phyloP scores from a whole-genome alignment of 2,888 invertebrate species.

The Ellobium chinense region DNA sequence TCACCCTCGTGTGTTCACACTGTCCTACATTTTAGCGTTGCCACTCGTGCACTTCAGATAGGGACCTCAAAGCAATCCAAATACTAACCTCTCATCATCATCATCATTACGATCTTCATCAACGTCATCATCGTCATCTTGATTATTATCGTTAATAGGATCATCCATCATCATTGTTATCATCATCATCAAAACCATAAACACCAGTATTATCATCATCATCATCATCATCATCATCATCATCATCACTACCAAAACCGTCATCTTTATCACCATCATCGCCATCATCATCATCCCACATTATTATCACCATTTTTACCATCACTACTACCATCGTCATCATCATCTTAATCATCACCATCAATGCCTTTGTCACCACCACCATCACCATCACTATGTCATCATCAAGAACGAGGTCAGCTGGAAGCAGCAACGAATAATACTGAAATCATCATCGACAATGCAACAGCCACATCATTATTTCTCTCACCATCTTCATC shows the following conservation, averaged over 20 bases:
- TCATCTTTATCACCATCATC: background rate
- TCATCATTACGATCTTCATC: background rate
- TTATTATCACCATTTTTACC: conserved; percentile 4
- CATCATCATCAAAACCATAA: background rate
- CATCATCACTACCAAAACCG: conserved; percentile 1
- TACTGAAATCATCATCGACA: background rate
- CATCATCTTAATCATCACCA: conserved; percentile 14
- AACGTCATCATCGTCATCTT: background rate
- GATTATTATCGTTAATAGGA: conserved; percentile 9
- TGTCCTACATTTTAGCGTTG: too few species aligned
- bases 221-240: conserved; percentile 1
- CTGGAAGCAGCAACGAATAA: background rate
- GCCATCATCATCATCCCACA: conserved; percentile 15
- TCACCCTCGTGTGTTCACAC: too few species aligned
- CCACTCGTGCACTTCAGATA: conserved; percentile 6
- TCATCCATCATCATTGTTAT: background rate
- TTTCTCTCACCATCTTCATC: background rate
- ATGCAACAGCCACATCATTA: background rate
- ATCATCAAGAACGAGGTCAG: conserved; percentile 15
- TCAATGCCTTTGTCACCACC: background rate
- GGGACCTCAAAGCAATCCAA: conserved; percentile 10
- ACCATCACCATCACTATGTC: background rate
- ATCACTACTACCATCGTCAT: conserved; percentile 15
- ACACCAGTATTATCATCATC: background rate
- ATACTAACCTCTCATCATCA: conserved; percentile 8